A percentile compares a stretch with the other conserved stretches of the same genome.
Conservation (phyloP, 2,113 vertebrate genomes). For the Cheirogaleus medius region DNA sequence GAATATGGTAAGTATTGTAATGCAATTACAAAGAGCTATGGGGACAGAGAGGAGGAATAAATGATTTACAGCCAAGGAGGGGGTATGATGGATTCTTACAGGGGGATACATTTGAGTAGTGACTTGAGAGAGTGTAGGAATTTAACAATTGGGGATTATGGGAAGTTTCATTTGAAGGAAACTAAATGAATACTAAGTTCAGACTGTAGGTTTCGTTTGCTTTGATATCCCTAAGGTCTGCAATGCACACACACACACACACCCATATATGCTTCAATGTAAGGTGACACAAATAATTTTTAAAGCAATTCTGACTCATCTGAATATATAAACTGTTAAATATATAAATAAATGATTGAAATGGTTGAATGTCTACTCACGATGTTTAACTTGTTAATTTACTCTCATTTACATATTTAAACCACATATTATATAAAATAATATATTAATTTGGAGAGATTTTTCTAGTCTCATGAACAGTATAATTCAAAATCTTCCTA, state of each 20-base stretch:
- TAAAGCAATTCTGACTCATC: neutral
- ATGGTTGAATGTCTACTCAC: neutral
- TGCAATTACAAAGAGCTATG: neutral
- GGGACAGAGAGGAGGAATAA: neutral
- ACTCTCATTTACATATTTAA: constrained; percentile 9
- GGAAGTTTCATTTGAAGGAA: neutral
- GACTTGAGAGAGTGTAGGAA: neutral
- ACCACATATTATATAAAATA: neutral
- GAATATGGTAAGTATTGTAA: neutral
- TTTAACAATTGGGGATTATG: neutral
- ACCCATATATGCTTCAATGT: neutral
- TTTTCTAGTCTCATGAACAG: neutral
- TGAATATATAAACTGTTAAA: neutral
- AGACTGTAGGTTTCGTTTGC: neutral
- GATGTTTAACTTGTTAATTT: neutral
- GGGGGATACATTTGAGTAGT: neutral
- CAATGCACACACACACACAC: neutral
- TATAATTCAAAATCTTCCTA: neutral
- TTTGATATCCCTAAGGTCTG: neutral
- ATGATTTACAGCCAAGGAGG: neutral
- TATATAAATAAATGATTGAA: neutral
- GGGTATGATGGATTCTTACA: neutral
- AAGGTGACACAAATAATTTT: neutral
- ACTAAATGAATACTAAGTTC: neutral
- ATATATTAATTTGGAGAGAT: neutral